A percentile compares a stretch with the other conserved stretches of the same genome.
Conservation (phyloP, 2,113 vertebrate species). For the Platanista minor region DNA sequence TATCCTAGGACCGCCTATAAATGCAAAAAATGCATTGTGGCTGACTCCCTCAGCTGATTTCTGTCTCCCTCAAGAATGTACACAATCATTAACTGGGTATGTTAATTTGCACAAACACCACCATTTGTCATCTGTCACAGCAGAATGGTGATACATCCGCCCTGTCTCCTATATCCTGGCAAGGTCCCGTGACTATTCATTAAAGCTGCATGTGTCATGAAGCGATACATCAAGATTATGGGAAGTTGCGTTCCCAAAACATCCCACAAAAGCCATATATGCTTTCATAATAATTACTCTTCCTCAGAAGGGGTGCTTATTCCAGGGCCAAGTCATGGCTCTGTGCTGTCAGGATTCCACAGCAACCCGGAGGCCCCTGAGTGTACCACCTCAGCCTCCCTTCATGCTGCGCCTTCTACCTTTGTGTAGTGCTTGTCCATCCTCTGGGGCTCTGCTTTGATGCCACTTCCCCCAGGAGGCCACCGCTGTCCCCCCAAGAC, state of each 20-base stretch:
- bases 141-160: not conserved
- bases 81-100: not conserved
- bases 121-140: not conserved
- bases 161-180: not conserved
- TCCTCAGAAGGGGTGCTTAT: not conserved
- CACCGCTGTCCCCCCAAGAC: not conserved
- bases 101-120: constrained; percentile 40
- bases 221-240: not conserved
- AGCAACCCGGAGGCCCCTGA: not conserved
- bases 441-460: not conserved
- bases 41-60: not conserved
- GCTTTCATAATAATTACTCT: constrained; percentile 26
- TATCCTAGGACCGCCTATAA: not conserved
- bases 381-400: not conserved
- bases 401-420: not conserved
- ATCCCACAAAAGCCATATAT: constrained; percentile 19
- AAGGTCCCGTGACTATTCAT: not conserved
- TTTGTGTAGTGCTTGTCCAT: not conserved
- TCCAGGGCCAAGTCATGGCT: not conserved
- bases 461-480: not conserved
- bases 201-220: not conserved
- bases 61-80: not conserved
- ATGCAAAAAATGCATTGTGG: not conserved
- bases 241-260: not conserved
- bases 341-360: not conserved